Percentiles rank a stretch among this genome's conserved stretches.
Conservation (phyloP, 1,140 invertebrate species). For the Habropoda laboriosa region DNA sequence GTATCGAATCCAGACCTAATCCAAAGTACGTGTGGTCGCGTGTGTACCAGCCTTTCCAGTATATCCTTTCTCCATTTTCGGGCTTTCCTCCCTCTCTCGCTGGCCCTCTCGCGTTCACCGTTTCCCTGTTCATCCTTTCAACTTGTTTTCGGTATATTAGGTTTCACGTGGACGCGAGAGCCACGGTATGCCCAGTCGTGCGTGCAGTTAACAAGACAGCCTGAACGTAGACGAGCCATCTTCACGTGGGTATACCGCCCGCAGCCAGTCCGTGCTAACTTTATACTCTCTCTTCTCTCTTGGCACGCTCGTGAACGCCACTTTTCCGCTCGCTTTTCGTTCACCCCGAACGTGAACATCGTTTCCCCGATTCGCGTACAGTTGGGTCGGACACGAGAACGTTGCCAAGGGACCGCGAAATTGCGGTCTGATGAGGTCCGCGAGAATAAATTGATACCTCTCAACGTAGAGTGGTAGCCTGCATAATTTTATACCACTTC, state of each 20-base stretch:
- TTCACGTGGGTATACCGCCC: constrained; percentile 38
- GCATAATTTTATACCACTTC: too few species aligned
- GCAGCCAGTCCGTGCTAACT: constrained; percentile 1
- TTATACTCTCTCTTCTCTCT: neutral
- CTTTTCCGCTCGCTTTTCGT: neutral
- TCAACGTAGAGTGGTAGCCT: too few species aligned
- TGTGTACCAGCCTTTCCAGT: constrained; percentile 9
- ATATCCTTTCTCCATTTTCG: constrained; percentile 27
- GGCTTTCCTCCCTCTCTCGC: constrained; percentile 1
- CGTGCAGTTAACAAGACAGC: constrained; percentile 54
- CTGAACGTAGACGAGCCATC: constrained; percentile 39
- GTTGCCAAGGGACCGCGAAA: neutral
- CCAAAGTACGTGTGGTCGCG: constrained; percentile 54
- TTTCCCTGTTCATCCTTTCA: neutral
- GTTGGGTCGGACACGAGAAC: neutral
- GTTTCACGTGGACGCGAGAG: constrained; percentile 56
- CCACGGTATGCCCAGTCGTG: constrained; percentile 43
- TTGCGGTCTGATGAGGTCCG: neutral
- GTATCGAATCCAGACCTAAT: constrained; percentile 1
- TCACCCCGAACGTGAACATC: neutral
- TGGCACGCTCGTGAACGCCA: neutral
- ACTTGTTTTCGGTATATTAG: constrained; percentile 58
- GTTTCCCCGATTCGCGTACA: neutral
- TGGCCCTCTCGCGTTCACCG: constrained; percentile 4
- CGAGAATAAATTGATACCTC: neutral